phyloP scores from a whole-genome alignment of 2,888 invertebrate genomes.

The Andrena praecox region DNA sequence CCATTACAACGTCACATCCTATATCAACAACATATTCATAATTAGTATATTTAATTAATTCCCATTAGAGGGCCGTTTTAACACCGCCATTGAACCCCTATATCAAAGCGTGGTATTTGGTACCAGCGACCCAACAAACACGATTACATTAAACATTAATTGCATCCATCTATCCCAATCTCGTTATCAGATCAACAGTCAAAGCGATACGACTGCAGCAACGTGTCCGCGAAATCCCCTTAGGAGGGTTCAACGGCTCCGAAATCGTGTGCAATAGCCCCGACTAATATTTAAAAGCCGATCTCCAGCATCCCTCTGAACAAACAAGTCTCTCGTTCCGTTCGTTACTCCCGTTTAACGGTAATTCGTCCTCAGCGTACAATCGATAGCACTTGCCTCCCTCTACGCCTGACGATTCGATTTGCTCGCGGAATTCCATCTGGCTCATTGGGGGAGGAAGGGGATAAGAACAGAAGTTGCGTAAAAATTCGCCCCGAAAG shows the following conservation, averaged over 20 bases:
- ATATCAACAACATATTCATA: not conserved
- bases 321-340: not conserved
- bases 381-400: constrained; percentile 19
- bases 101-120: constrained; percentile 1
- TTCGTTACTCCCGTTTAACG: constrained; percentile 36
- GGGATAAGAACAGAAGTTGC: constrained; percentile 19
- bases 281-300: constrained; percentile 7
- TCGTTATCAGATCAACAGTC: constrained; percentile 29
- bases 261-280: not conserved
- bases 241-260: not conserved
- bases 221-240: constrained; percentile 26
- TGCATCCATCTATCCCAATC: constrained; percentile 30
- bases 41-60: constrained; percentile 14
- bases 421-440: constrained; percentile 17
- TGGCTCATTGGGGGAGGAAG: constrained; percentile 23
- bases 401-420: constrained; percentile 17
- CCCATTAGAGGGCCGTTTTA: not conserved
- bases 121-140: constrained; percentile 13
- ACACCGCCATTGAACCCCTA: not conserved
- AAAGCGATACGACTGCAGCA: not conserved
- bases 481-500: constrained; percentile 37
- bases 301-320: constrained; percentile 6
- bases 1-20: not conserved
- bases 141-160: constrained; percentile 44
- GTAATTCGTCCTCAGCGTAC: constrained; percentile 33